These are phyloP conservation scores for Popillia japonica DNA, from an alignment of 1,140 invertebrate species.

Conservation along the genomic window DNA sequence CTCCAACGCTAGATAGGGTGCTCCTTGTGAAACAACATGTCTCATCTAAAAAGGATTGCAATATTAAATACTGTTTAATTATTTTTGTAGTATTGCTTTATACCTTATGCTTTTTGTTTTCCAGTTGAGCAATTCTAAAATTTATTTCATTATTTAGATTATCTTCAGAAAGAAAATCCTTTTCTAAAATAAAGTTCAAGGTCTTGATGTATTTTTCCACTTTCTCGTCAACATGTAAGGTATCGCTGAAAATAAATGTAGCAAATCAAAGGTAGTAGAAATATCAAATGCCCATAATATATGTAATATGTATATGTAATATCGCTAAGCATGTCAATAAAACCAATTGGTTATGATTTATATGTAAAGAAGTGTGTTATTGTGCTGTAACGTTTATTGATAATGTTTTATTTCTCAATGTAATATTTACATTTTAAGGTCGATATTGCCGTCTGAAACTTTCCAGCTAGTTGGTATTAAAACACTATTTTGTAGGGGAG, in stretches of 20 bases:
- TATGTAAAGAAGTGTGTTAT: no score
- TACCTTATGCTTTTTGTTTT: slow-evolving; percentile 54
- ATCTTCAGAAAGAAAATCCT: slow-evolving; percentile 42
- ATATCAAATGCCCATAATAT: no score
- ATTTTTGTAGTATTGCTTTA: not conserved
- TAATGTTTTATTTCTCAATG: no score
- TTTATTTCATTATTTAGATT: slow-evolving; percentile 50
- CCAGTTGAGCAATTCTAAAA: slow-evolving; percentile 55
- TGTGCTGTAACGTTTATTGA: no score
- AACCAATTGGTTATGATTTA: no score
- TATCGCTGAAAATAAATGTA: not conserved
- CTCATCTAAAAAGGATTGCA: slow-evolving; percentile 54
- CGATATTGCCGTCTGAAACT: slow-evolving; percentile 36
- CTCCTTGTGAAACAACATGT: slow-evolving; percentile 58
- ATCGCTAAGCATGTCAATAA: no score
- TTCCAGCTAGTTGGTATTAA: slow-evolving; percentile 55
- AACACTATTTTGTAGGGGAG: slow-evolving; percentile 58
- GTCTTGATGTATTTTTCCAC: slow-evolving; percentile 31
- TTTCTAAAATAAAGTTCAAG: slow-evolving; percentile 49
- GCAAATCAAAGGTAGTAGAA: no score
- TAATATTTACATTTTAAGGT: slow-evolving; percentile 26
- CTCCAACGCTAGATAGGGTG: slow-evolving; percentile 62
- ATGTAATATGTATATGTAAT: no score
- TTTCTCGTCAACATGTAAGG: not conserved
- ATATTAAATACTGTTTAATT: not conserved